Evolutionary conservation across 2,113 vertebrate genomes (phyloP).

Genomic region (Penelope pileata): DNA sequence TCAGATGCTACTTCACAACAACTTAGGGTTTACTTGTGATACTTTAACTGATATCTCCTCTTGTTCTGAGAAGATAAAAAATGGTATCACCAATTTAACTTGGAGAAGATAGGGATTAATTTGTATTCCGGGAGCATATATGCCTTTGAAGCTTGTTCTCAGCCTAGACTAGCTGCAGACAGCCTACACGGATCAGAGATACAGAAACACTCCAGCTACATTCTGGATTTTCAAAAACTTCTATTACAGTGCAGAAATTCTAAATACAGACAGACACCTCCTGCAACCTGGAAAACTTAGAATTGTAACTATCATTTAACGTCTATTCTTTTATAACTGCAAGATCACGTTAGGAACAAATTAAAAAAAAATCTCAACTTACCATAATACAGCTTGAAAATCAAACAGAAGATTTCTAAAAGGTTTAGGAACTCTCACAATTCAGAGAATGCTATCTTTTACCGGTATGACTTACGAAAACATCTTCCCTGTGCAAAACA

Average conservation of each 20-base stretch:
- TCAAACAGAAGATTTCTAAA: background rate
- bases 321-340: background rate
- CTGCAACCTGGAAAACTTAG: background rate
- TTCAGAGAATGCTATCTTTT: background rate
- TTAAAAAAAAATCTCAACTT: background rate
- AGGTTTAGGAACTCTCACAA: background rate
- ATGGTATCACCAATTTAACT: background rate
- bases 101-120: background rate
- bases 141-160: background rate
- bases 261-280: background rate
- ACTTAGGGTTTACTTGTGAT: background rate
- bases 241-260: background rate
- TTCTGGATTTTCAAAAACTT: background rate
- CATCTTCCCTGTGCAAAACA: background rate
- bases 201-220: background rate
- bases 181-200: background rate
- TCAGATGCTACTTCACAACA: background rate
- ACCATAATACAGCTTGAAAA: background rate
- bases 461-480: background rate
- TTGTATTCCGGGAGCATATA: slow-evolving; percentile 8
- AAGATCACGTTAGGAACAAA: background rate
- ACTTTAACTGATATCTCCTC: background rate
- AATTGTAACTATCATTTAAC: background rate
- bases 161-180: background rate
- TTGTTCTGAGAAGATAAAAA: slow-evolving; percentile 23